Evolutionary conservation across 2,888 invertebrate species (phyloP).

Genomic region (Siphlonurus alternatus): DNA sequence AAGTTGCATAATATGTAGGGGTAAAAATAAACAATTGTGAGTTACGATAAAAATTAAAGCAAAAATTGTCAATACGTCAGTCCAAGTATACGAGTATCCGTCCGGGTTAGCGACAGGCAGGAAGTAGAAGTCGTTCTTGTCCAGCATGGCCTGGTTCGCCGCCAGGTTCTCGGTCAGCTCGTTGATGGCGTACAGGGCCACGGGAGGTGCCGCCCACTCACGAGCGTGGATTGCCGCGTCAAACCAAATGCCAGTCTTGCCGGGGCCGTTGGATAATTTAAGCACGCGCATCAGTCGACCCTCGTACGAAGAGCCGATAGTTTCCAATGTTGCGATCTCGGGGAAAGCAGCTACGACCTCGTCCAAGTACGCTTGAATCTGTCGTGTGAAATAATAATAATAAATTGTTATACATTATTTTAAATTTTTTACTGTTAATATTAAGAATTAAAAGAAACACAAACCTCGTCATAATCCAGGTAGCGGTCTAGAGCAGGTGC

Average conservation of each 20-base stretch:
- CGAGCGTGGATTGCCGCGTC: too few species aligned
- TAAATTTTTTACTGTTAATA: neutral
- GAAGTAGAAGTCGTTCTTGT: too few species aligned
- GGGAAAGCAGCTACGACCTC: conserved; percentile 15
- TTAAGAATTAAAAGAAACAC: too few species aligned
- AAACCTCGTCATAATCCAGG: neutral
- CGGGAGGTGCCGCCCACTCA: too few species aligned
- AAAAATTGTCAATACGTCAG: too few species aligned
- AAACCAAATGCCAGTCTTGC: conserved; percentile 28
- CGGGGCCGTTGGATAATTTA: conserved; percentile 18
- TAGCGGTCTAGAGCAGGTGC: neutral
- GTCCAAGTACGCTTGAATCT: conserved; percentile 16
- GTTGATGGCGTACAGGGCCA: too few species aligned
- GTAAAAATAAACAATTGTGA: too few species aligned
- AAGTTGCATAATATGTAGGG: too few species aligned
- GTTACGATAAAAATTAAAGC: too few species aligned
- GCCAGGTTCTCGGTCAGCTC: too few species aligned
- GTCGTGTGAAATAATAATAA: conserved; percentile 13
- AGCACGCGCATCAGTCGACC: conserved; percentile 22
- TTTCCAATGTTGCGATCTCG: conserved; percentile 11
- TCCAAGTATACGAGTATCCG: conserved; percentile 25
- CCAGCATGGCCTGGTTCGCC: too few species aligned
- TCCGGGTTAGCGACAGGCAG: conserved; percentile 29
- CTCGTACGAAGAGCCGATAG: conserved; percentile 20
- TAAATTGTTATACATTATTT: neutral